A percentile compares a stretch with the other conserved stretches of the same genome.
phyloP scores from a whole-genome alignment of 2,113 vertebrate genomes.

The Heterocephalus glaber region DNA sequence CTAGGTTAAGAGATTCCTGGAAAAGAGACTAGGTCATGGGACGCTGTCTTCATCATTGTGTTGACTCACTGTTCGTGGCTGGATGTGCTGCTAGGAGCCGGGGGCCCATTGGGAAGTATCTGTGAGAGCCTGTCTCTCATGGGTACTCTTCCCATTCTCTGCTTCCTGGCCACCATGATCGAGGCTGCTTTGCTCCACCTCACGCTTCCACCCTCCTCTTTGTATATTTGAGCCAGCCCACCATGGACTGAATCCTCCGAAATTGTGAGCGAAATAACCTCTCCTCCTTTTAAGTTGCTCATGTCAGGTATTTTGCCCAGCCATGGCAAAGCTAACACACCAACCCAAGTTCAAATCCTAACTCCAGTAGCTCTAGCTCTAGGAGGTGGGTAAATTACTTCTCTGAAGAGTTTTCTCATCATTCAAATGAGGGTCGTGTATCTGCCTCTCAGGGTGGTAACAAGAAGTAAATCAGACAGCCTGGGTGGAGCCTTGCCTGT shows the following conservation, averaged over 20 bases:
- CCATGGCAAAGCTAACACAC: neutral
- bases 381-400: neutral
- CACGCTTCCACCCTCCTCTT: neutral
- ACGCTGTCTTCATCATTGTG: rapidly evolving
- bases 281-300: neutral
- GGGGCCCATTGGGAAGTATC: neutral
- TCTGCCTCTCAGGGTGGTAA: neutral
- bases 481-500: too few relatives aligned
- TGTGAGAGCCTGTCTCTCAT: neutral
- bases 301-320: neutral
- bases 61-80: neutral
- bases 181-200: neutral
- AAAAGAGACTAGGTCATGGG: neutral
- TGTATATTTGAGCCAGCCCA: neutral
- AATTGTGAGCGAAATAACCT: neutral
- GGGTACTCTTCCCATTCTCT: neutral
- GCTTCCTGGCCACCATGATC: neutral
- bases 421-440: neutral
- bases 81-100: neutral
- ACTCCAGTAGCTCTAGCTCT: neutral
- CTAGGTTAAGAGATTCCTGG: neutral
- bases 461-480: neutral
- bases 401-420: neutral
- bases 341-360: neutral
- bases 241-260: neutral